Percentiles rank a stretch among this genome's conserved stretches.
Conservation (phyloP, 2,888 invertebrate species). For the Dolichopus griseipennis region DNA sequence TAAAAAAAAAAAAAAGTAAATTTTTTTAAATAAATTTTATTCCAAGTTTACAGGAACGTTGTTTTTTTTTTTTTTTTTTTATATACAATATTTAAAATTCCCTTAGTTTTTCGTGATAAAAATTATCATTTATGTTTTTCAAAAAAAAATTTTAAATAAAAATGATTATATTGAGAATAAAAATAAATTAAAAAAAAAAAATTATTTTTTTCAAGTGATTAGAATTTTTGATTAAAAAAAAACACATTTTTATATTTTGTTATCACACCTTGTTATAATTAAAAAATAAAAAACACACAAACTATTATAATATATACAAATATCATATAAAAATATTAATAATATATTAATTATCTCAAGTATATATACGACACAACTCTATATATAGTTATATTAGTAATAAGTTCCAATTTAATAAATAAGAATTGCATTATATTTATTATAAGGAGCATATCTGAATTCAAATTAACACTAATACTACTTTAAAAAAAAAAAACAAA, state of each 20-base stretch:
- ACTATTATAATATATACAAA: too few species aligned
- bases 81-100: not conserved
- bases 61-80: not conserved
- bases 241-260: not conserved
- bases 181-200: not conserved
- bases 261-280: constrained; percentile 1
- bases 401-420: too few species aligned
- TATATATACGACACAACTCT: too few species aligned
- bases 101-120: not conserved
- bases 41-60: not conserved
- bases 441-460: too few species aligned
- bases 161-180: not conserved
- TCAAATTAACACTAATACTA: too few species aligned
- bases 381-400: too few species aligned
- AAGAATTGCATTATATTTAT: too few species aligned
- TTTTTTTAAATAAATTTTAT: not conserved
- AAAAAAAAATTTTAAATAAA: not conserved
- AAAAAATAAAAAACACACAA: too few species aligned
- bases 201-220: too few species aligned
- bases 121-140: constrained; percentile 1
- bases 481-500: too few species aligned
- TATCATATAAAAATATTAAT: too few species aligned
- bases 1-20: not conserved
- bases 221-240: not conserved
- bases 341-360: too few species aligned